Evolutionary conservation across 2,888 invertebrate genomes (phyloP).

Genomic region (Lithodes maja): DNA sequence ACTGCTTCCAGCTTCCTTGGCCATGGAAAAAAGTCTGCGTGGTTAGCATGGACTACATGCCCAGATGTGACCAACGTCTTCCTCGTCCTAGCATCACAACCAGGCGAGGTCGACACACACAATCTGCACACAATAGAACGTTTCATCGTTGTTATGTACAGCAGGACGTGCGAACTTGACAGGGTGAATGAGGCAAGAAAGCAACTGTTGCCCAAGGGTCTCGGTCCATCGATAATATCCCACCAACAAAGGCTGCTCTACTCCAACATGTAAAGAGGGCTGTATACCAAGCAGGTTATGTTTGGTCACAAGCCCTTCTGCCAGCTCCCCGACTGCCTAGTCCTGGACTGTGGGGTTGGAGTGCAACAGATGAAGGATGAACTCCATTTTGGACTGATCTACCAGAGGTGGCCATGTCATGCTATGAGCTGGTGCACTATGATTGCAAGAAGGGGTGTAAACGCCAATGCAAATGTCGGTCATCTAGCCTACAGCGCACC

Average conservation of each 20-base stretch:
- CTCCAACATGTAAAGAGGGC: not conserved
- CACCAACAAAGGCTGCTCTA: not conserved
- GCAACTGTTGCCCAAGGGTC: not conserved
- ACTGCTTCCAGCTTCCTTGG: too few relatives aligned
- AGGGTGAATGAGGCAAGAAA: not conserved
- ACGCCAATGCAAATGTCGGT: not conserved
- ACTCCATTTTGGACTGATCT: not conserved
- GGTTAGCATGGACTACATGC: too few relatives aligned
- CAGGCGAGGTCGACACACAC: too few relatives aligned
- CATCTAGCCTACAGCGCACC: not conserved
- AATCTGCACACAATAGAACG: slow-evolving; percentile 16
- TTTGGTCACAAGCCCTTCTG: not conserved
- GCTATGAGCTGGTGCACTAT: not conserved
- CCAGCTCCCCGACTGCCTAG: not conserved
- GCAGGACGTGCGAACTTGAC: slow-evolving; percentile 14
- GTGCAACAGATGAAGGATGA: not conserved
- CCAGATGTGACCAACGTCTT: too few relatives aligned
- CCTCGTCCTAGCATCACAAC: too few relatives aligned
- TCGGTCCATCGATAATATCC: slow-evolving; percentile 7
- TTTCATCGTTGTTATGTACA: slow-evolving; percentile 34
- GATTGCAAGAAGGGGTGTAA: not conserved
- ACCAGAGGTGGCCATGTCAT: not conserved
- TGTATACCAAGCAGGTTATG: slow-evolving; percentile 7
- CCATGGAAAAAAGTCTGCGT: too few relatives aligned
- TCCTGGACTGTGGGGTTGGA: not conserved